Base-by-base conservation (phyloP, 2,113 vertebrate species). In the Sceloporus undulatus region DNA sequence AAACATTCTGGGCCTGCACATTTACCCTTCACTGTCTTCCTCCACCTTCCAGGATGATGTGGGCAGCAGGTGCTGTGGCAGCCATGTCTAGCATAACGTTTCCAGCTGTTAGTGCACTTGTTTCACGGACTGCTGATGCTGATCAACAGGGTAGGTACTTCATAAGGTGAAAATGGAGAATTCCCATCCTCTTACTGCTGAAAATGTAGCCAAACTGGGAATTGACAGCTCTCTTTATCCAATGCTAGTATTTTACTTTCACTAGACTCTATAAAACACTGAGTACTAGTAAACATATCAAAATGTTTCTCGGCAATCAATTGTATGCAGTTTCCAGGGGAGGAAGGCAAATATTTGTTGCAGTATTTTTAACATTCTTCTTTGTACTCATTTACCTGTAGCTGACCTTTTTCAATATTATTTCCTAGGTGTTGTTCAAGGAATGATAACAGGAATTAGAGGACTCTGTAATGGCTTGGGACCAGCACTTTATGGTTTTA, bases 41-140 rank as follows among this genome's bases (percentile, higher is more conserved):
- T 82, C 42, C 9, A 7, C 14, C 34, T 52, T 59, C 66, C 92
- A 98, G 98, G 98, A 98, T 98, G 98, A 98, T 98, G 98, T 98
- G 98, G 98, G 98, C 98, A 0, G 98, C 98, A 0, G 98, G 98
- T 0, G 97, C 98, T 0, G 98, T 98, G 0, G 98, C 98, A 0
- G 98, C 98, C 92, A 98, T 98, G 98, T 98, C 98, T 66, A 98
- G 97, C 75, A 98, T 98, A 48, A 98, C 98, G 0, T 98, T 98
- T 87, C 98, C 98, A 2, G 98, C 98, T 0, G 97, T 98, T 7
- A 98, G 98, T 0, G 97, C 98, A 0, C 95, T 98, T 25, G 98
- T 98, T 25, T 98, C 98, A 4, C 95, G 97, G 40, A 98, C 97
- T 0, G 98, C 98, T 1, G 98, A 98, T 18, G 97, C 98, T 14